Evolutionary conservation across 1,140 invertebrate genomes (phyloP), one percentile per base, ranked within the genome.

Genomic region (Drosophila melanogaster): DNA sequence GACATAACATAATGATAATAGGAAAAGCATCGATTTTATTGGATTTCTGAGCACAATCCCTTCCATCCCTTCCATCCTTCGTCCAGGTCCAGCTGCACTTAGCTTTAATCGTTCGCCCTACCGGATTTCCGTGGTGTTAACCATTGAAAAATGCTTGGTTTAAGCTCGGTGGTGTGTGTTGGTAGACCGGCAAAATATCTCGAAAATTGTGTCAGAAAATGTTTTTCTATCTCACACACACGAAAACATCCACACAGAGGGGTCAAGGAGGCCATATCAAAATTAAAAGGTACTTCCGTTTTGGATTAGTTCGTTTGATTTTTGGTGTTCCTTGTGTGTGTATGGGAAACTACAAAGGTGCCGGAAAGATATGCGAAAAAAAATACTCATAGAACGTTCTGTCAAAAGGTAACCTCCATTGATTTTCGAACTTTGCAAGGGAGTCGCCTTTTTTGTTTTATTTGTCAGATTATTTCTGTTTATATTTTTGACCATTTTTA

Each of bases 21-120:
- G 83, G 83, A 86, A 86, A 86, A 86, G 87, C 83, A 86, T 86
- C 83, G 83, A 83, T 87, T 86, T 86, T 77, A 86, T 87, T 86
- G 87, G 84, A 87, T 87, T 86, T 83, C 87, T 86, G 83, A 83
- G 72, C 74, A 47, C 50, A 65, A 69, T 14, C 50, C 50, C 55
- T 64, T 64, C n/a, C n/a, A n/a, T 19, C 14, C 35, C 14, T n/a
- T 11, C 24, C 8, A 6, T 19, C 15, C 0, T 12, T 38, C 35
- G 4, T 4, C 30, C n/a, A 1, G 4, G 2, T 22, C 19, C 24
- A 33, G 60, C 38, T 41, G 56, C 70, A 67, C 53, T 56, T 56
- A 64, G 49, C 64, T 44, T 67, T 67, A 65, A 65, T 65, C 60
- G 64, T 15, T 65, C 15, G 60, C 38, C 15, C 19, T 65, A 26